Percentiles rank a stretch among this genome's conserved stretches.
Conservation (phyloP, 2,113 vertebrate species). For the Porphyrio hochstetteri region DNA sequence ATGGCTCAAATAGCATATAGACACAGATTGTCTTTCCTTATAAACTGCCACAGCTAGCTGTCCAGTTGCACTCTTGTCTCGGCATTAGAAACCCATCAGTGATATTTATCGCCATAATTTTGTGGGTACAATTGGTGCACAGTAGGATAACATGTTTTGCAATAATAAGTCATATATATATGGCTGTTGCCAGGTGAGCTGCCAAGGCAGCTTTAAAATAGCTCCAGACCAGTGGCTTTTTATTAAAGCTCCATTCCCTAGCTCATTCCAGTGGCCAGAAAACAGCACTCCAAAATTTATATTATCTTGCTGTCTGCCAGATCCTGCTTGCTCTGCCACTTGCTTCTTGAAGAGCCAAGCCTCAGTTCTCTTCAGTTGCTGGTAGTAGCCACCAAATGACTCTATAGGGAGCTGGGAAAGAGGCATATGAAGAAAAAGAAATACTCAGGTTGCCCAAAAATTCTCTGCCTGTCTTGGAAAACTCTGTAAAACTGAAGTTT, state of each 20-base stretch:
- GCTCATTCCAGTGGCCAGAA: not conserved
- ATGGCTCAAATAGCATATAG: not conserved
- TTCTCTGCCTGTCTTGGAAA: not conserved
- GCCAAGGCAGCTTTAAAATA: not conserved
- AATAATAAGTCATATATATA: not conserved
- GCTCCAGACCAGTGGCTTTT: not conserved
- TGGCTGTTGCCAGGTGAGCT: not conserved
- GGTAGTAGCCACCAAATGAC: not conserved
- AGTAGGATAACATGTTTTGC: not conserved
- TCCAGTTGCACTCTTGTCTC: not conserved
- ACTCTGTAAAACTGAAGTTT: not conserved
- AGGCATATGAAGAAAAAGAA: not conserved
- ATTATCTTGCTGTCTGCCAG: not conserved
- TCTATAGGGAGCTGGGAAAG: not conserved
- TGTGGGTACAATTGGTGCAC: not conserved
- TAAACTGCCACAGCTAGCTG: not conserved
- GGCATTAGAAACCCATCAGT: not conserved
- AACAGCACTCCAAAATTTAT: not conserved
- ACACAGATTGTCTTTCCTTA: not conserved
- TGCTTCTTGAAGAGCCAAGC: not conserved
- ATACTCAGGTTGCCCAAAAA: not conserved
- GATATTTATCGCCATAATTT: not conserved
- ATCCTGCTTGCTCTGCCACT: not conserved
- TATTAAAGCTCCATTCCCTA: not conserved
- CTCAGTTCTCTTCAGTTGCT: not conserved